Evolutionary conservation across 2,888 invertebrate species (phyloP).

Genomic region (Lochmaea crataegi): DNA sequence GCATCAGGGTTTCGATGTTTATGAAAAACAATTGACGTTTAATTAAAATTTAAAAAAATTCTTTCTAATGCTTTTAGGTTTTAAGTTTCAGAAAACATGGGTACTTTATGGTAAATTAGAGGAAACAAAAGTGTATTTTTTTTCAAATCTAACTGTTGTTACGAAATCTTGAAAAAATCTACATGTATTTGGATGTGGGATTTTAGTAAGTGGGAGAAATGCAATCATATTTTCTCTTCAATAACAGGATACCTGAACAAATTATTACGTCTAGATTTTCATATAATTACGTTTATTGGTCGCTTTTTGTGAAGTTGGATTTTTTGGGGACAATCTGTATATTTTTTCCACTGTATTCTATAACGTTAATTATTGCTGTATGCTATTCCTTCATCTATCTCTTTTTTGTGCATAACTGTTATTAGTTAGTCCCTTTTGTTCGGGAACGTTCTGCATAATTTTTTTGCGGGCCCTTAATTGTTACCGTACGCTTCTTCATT

Average conservation of each 20-base stretch:
- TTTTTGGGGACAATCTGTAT: too few species aligned
- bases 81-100: slow-evolving; percentile 49
- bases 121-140: slow-evolving; percentile 1
- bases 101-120: slow-evolving; percentile 40
- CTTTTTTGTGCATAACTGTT: too few species aligned
- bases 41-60: slow-evolving; percentile 34
- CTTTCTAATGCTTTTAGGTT: slow-evolving; percentile 48
- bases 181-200: background rate
- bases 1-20: slow-evolving; percentile 57
- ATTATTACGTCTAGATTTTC: background rate
- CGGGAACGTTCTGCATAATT: too few species aligned
- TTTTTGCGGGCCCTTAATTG: too few species aligned
- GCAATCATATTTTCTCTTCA: background rate
- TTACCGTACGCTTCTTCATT: too few species aligned
- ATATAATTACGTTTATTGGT: background rate
- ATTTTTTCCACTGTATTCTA: too few species aligned
- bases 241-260: too few species aligned
- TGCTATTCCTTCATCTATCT: too few species aligned
- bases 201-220: slow-evolving; percentile 5
- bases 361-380: too few species aligned
- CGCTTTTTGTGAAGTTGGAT: too few species aligned
- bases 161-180: background rate
- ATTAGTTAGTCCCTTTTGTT: too few species aligned
- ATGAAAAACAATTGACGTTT: slow-evolving; percentile 45
- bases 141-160: slow-evolving; percentile 12